These are phyloP conservation scores for Plestiodon gilberti DNA, from an alignment of 2,113 vertebrate genomes.

Conservation along the genomic window DNA sequence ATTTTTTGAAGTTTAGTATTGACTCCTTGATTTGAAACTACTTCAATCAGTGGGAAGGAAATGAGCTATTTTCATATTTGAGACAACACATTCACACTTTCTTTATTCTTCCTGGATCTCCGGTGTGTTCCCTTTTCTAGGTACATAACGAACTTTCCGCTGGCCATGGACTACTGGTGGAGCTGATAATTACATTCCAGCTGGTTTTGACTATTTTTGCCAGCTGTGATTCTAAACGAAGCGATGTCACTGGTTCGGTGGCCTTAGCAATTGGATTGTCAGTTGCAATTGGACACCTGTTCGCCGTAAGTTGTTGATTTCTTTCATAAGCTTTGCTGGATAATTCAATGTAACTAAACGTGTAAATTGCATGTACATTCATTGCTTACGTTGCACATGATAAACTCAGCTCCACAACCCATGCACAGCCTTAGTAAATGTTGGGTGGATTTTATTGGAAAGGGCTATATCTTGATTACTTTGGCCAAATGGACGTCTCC, in stretches of 20 bases:
- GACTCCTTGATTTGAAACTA: neutral
- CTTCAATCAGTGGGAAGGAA: neutral
- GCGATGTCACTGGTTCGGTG: slow-evolving; percentile 89
- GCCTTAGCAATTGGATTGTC: slow-evolving; percentile 92
- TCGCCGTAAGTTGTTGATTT: slow-evolving; percentile 88
- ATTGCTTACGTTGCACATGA: slow-evolving; percentile 3
- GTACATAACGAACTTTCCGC: slow-evolving; percentile 83
- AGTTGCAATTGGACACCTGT: slow-evolving; percentile 93
- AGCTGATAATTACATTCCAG: slow-evolving; percentile 95
- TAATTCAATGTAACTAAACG: slow-evolving; percentile 8
- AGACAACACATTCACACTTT: slow-evolving; percentile 24
- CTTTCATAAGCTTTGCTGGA: slow-evolving; percentile 36
- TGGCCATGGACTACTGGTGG: slow-evolving; percentile 91
- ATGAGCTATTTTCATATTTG: neutral
- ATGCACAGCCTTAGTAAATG: neutral
- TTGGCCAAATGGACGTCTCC: neutral
- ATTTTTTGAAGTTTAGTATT: neutral
- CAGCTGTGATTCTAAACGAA: slow-evolving; percentile 93
- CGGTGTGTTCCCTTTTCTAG: slow-evolving; percentile 70
- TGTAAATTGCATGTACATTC: slow-evolving; percentile 27
- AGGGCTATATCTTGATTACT: neutral
- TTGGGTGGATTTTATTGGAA: neutral
- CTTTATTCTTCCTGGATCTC: slow-evolving; percentile 35
- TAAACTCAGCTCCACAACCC: neutral
- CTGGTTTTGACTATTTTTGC: slow-evolving; percentile 97